Conservation (phyloP, 1,140 invertebrate genomes). For the Bombus polaris region DNA sequence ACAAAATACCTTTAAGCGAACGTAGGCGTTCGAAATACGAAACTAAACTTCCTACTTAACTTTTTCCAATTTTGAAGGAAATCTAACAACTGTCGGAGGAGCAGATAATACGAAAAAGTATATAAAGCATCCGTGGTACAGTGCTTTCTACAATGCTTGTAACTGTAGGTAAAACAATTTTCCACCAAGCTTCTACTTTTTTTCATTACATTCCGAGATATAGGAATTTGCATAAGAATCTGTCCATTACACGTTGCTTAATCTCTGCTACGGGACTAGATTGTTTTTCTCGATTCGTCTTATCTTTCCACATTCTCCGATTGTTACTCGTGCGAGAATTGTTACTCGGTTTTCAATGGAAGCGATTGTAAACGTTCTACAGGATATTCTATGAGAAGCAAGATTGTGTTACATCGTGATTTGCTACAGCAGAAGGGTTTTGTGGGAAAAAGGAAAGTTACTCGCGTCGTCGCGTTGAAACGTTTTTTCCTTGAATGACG, state of each 20-base stretch:
- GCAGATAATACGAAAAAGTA: too few species aligned
- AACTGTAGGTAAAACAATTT: too few species aligned
- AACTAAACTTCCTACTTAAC: background rate
- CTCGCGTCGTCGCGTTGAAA: background rate
- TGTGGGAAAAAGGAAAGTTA: background rate
- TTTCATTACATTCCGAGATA: too few species aligned
- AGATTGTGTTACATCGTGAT: background rate
- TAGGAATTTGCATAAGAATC: too few species aligned
- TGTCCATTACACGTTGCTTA: background rate
- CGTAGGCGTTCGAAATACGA: background rate
- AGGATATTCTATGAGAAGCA: background rate
- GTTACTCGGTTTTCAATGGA: background rate
- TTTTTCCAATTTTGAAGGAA: too few species aligned
- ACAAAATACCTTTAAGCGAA: background rate
- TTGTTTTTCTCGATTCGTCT: background rate
- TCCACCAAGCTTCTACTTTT: too few species aligned
- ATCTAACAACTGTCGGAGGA: too few species aligned
- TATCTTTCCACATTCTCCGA: background rate
- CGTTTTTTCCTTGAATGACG: background rate
- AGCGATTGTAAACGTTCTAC: background rate
- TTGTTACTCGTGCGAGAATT: slow-evolving; percentile 3
- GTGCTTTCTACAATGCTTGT: too few species aligned
- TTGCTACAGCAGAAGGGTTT: background rate
- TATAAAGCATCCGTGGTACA: too few species aligned
- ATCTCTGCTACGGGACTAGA: background rate